Base-by-base conservation (phyloP, 2,797 vertebrate species). In the Champsocephalus esox region DNA sequence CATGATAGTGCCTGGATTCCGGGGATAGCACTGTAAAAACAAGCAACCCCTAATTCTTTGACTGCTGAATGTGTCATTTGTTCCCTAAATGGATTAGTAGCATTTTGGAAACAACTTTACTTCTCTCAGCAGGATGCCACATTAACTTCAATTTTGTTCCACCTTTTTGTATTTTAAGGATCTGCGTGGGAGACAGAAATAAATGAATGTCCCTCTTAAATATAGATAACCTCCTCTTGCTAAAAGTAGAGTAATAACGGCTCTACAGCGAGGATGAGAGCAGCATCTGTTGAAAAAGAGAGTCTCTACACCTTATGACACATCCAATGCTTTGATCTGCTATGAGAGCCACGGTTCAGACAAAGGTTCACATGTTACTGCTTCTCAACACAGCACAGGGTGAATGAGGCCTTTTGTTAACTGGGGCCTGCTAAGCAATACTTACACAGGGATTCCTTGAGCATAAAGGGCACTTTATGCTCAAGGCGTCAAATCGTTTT, bases 321-420 rank as follows among this genome's bases (percentile, higher is more conserved):
- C 72, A 69, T 81, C 69, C 73, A 46, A 19, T 17, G 77, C 88
- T 92, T 91, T 90, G 87, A 89, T 90, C 76, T 71, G 74, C 73
- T 21, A 0, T 28, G 57, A 85, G 79, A 84, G 71, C 59, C 46
- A 43, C 9, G 28, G 84, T 87, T 92, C 84, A 88, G 71, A 91
- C 88, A 88, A 88, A 85, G 83, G 87, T 89, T 88, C 76, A 81
- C 81, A 82, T 90, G 84, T 88, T 78, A 84, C 84, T 83, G 57
- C 79, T 72, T 63, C 79, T 78, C 79, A 63, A 55, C 71, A 32
- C 66, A 24, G 75, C 73, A 1, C 77, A 32, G 54, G 76, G 85
- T 89, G 89, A 94, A 91, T 87, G 76, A 87, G 69, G 72, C 81
- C 84, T 84, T 90, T 92, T 93, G 91, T 93, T 81, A 88, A 88